Evolutionary conservation across 64 coral and sea anemone genomes (phyloP).

Genomic region (Montipora foliosa): DNA sequence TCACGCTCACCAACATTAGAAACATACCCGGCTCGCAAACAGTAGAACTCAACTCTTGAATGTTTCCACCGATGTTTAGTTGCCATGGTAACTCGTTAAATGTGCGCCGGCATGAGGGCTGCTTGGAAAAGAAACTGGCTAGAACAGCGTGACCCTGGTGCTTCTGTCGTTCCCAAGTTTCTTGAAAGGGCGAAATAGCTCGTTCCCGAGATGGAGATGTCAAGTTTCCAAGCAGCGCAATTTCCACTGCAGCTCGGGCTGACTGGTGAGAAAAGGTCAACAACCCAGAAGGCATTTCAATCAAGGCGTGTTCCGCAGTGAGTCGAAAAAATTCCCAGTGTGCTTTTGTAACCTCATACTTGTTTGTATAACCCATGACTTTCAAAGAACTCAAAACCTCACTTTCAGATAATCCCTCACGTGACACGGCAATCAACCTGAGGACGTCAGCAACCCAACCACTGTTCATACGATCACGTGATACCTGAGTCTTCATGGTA

Average conservation of each 20-base stretch:
- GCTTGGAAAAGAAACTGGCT: conserved; percentile 69
- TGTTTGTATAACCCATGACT: conserved; percentile 82
- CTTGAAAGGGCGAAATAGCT: conserved; percentile 75
- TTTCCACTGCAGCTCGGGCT: conserved; percentile 65
- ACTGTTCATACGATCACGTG: conserved; percentile 95
- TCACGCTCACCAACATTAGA: conserved; percentile 29
- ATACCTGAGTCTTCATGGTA: conserved; percentile 86
- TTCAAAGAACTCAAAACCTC: conserved; percentile 82
- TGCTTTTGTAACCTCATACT: conserved; percentile 76
- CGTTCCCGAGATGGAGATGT: conserved; percentile 91
- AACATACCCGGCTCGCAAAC: conserved; percentile 66
- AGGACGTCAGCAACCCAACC: conserved; percentile 92
- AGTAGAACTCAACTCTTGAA: conserved; percentile 59
- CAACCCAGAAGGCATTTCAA: conserved; percentile 66
- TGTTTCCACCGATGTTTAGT: conserved; percentile 72
- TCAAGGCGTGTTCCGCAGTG: conserved; percentile 72
- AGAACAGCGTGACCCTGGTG: conserved; percentile 84
- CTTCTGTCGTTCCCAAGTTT: conserved; percentile 92
- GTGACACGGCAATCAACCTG: conserved; percentile 75
- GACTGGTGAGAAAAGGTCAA: conserved; percentile 77
- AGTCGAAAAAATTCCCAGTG: conserved; percentile 83
- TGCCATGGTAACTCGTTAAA: conserved; percentile 96
- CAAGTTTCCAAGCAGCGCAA: conserved; percentile 80
- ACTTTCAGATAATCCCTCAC: conserved; percentile 79
- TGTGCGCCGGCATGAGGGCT: conserved; percentile 60